These are phyloP conservation scores for Pecten maximus DNA, from an alignment of 2,888 invertebrate species.

Conservation along the genomic window DNA sequence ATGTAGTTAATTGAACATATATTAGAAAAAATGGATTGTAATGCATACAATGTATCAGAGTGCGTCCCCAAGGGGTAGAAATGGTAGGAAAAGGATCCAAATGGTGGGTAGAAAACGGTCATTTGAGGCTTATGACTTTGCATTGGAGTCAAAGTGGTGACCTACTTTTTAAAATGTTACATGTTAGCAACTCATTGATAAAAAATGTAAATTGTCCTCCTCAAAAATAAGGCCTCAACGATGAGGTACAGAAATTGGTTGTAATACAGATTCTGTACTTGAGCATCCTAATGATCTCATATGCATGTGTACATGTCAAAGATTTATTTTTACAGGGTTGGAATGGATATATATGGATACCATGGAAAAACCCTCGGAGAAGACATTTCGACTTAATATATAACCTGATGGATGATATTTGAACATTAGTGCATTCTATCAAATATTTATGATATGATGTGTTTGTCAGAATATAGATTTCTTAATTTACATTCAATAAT, in stretches of 20 bases:
- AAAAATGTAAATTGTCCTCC: constrained; percentile 13
- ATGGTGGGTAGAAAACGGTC: background rate
- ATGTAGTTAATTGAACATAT: background rate
- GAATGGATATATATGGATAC: background rate
- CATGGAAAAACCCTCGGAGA: background rate
- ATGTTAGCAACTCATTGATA: background rate
- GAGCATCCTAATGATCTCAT: background rate
- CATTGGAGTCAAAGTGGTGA: background rate
- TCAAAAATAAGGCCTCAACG: background rate
- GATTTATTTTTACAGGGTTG: background rate
- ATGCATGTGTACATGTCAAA: background rate
- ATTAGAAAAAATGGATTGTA: background rate
- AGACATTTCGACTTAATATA: background rate
- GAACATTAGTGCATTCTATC: background rate
- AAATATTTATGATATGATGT: background rate
- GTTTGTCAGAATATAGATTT: background rate
- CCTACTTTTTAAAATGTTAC: constrained; percentile 33
- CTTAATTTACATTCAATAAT: background rate
- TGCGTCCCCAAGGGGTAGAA: background rate
- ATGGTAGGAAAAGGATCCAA: background rate
- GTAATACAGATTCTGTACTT: background rate
- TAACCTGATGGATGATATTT: background rate
- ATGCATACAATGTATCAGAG: background rate
- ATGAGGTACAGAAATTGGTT: background rate
- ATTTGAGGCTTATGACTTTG: background rate